Evolutionary conservation across 2,113 vertebrate genomes (phyloP), one percentile per base, ranked within the genome.

Genomic region (Plotosus lineatus): DNA sequence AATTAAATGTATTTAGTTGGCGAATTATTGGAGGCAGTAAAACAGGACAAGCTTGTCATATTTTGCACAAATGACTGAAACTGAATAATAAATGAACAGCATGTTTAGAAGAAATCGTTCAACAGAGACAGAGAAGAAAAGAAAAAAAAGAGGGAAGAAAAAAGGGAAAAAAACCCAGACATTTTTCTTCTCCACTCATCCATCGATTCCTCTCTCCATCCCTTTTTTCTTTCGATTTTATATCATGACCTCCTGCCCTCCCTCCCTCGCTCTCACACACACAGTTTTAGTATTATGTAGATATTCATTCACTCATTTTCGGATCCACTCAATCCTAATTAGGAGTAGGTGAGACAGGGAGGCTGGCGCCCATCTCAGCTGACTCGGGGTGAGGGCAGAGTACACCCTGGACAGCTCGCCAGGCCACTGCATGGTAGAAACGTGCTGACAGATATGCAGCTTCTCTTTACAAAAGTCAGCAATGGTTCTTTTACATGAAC

Each of bases 51-150:
- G 65, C 38, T 68, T 2, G 12, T 11, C 23, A 68, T 68, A 68
- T 68, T 68, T 68, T 26, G 11, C 65, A 44, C 40, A 68, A 68
- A 40, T 68, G 65, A 68, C 65, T 68, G 38, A n/a, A n/a, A n/a
- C 38, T 68, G 65, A 68, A 68, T 68, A 68, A 68, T 68, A 15
- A 68, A 68, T 68, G 65, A 68, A 68, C 38, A 68, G 4, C 9
- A 42, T n/a, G 23, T 68, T 68, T 10, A 55, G 19, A 19, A 12
- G 50, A n/a, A n/a, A 75, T 5, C 2, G 50, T 5, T 6, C 3
- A n/a, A 55, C 4, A 55, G 33, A 75, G 51, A 40, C 0, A 38
- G 21, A 56, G 33, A 21, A n/a, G 2, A 15, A 42, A 53, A 53
- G 17, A 31, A 23, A 51, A 23, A 50, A 44, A 50, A 33, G 15